These are phyloP conservation scores for Tinea pellionella DNA, from an alignment of 2,888 invertebrate species.

Conservation along the genomic window DNA sequence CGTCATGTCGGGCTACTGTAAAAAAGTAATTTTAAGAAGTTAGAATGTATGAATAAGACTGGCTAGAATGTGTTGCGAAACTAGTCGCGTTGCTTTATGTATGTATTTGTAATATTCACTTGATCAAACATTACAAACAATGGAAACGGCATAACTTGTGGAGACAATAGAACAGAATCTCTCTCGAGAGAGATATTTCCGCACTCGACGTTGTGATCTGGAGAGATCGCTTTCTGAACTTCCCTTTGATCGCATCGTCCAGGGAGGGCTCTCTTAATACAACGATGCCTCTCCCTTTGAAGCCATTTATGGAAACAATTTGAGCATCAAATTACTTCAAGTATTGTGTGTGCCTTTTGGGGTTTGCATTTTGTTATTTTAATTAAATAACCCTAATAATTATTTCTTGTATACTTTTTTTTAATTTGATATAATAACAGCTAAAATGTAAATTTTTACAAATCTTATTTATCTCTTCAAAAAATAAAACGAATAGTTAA, in stretches of 20 bases:
- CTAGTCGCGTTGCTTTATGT: neutral
- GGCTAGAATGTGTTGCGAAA: too few species aligned
- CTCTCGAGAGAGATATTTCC: neutral
- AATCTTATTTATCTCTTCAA: too few species aligned
- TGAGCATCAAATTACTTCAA: neutral
- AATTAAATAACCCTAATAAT: too few species aligned
- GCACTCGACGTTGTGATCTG: neutral
- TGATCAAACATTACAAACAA: conserved; percentile 1
- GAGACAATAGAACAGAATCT: conserved; percentile 4
- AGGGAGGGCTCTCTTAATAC: neutral
- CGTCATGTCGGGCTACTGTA: too few species aligned
- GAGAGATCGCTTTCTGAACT: conserved; percentile 7
- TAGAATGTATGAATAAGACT: too few species aligned
- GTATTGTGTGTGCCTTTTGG: neutral
- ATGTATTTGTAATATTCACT: neutral
- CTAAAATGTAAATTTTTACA: too few species aligned
- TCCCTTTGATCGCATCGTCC: neutral
- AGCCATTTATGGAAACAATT: neutral
- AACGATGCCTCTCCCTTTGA: neutral
- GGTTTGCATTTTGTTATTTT: neutral
- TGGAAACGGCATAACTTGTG: neutral
- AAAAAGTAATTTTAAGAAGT: too few species aligned
- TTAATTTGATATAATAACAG: too few species aligned
- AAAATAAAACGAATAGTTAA: too few species aligned
- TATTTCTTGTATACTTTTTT: too few species aligned